Evolutionary conservation across 1,140 invertebrate genomes (phyloP).

Genomic region (Macrobrachium nipponense): DNA sequence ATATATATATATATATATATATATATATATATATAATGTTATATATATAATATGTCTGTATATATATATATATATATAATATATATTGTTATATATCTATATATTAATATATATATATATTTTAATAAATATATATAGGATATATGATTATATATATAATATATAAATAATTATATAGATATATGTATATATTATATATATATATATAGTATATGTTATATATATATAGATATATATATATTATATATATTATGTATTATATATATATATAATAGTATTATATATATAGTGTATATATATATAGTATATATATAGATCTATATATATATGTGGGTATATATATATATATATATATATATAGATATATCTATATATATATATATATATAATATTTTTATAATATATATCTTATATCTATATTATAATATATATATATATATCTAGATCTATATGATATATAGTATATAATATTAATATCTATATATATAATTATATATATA

Average conservation of each 20-base stretch:
- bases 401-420: slow-evolving; percentile 12
- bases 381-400: slow-evolving; percentile 6
- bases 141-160: too few relatives aligned
- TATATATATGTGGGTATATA: background rate
- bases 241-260: too few relatives aligned
- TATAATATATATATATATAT: slow-evolving; percentile 18
- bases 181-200: too few relatives aligned
- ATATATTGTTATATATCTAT: background rate
- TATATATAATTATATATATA: too few relatives aligned
- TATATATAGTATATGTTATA: too few relatives aligned
- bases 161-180: too few relatives aligned
- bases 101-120: too few relatives aligned
- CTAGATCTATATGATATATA: too few relatives aligned
- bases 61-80: slow-evolving; percentile 23
- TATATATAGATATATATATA: too few relatives aligned
- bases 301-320: slow-evolving; percentile 14
- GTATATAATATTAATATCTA: too few relatives aligned
- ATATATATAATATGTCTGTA: background rate
- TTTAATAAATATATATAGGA: too few relatives aligned
- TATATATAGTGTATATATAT: slow-evolving; percentile 5
- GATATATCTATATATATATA: background rate
- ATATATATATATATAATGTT: slow-evolving; percentile 1
- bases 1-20: background rate
- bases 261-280: background rate
- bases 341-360: slow-evolving; percentile 7